A percentile compares a stretch with the other conserved stretches of the same genome.
Evolutionary conservation across 2,113 vertebrate genomes (phyloP).

Genomic region (Corvus moneduloides): DNA sequence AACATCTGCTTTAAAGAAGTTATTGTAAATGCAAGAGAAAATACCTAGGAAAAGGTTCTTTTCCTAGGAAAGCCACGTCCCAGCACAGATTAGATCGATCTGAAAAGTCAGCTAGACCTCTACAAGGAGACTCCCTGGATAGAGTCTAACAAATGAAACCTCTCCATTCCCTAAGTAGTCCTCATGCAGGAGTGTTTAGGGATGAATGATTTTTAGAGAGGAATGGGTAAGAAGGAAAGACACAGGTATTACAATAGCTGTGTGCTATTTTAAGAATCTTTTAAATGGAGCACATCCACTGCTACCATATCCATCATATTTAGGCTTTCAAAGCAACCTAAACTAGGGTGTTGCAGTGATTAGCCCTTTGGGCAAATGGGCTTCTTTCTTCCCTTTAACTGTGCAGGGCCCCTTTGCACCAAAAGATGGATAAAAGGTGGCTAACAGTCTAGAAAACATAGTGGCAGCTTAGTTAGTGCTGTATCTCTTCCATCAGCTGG

Average conservation of each 20-base stretch:
- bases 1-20: not conserved
- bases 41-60: not conserved
- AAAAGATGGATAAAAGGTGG: constrained; percentile 25
- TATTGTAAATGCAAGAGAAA: not conserved
- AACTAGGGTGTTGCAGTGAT: not conserved
- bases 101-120: not conserved
- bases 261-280: not conserved
- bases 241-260: not conserved
- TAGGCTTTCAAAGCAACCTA: not conserved
- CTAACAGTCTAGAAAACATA: not conserved
- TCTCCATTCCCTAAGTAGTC: not conserved
- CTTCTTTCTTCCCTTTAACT: not conserved
- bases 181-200: not conserved
- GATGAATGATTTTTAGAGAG: not conserved
- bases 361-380: not conserved
- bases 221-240: not conserved
- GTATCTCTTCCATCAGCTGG: constrained; percentile 23
- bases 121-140: not conserved
- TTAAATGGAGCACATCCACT: not conserved
- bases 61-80: not conserved
- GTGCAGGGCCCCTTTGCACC: not conserved
- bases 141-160: not conserved
- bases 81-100: not conserved
- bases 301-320: not conserved
- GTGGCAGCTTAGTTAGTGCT: not conserved